Conservation (phyloP, 2,797 vertebrate genomes). For the Artibeus jamaicensis region DNA sequence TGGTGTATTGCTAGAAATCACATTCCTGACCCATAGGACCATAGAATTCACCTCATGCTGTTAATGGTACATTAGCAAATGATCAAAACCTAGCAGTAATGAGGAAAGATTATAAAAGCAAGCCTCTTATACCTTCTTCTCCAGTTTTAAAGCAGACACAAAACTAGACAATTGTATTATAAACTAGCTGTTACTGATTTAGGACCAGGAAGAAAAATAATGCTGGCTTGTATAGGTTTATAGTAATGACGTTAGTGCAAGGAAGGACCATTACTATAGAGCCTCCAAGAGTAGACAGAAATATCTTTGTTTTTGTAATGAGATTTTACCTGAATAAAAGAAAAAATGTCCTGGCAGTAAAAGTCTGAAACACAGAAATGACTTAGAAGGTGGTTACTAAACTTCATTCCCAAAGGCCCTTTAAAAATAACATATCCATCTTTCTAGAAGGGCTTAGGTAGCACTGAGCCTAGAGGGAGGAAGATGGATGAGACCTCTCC, state of each 20-base stretch:
- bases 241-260: constrained; percentile 13
- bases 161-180: constrained; percentile 23
- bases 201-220: neutral
- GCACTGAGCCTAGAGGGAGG: constrained; percentile 28
- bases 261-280: constrained; percentile 10
- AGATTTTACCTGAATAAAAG: constrained; percentile 59
- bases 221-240: neutral
- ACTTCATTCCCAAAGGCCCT: constrained; percentile 36
- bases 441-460: constrained; percentile 50
- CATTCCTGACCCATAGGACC: neutral
- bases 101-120: constrained; percentile 26
- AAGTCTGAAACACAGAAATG: constrained; percentile 50
- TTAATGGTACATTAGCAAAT: constrained; percentile 11
- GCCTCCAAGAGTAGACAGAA: neutral
- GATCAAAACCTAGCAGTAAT: constrained; percentile 11
- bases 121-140: neutral
- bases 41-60: neutral
- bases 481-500: constrained; percentile 32
- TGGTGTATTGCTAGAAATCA: constrained; percentile 33
- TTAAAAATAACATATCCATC: constrained; percentile 53
- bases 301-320: constrained; percentile 47
- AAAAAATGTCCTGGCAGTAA: constrained; percentile 14
- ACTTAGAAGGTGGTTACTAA: constrained; percentile 49
- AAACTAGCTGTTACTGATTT: constrained; percentile 37
- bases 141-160: neutral